Evolutionary conservation across 2,888 invertebrate genomes (phyloP), one percentile per base, ranked within the genome.

Genomic region (Dioctria rufipes): DNA sequence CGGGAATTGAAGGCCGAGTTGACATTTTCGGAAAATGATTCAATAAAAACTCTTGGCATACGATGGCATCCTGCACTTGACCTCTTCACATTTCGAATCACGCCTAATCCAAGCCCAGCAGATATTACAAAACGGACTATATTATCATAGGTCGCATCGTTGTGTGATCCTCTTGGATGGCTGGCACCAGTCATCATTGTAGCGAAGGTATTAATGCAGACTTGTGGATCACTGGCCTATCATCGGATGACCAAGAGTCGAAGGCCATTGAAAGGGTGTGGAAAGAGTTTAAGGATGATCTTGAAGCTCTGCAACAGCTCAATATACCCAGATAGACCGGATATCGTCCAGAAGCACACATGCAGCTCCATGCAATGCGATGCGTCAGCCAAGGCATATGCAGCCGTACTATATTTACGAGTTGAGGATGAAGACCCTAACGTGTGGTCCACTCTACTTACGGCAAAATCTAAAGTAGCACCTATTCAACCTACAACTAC

Each of bases 31-130:
- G 25, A 25, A 25, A 0, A 40, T n/a, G 66, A 66, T 13, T 4
- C 8, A n/a, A 66, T 66, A 2, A 66, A 66, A 66, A 66, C 66
- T 4, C 42, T 66, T 6, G 66, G 66, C n/a, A 66, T 66, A 2
- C 9, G 42, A 66, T 66, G 66, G 66, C 40, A 66, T 43, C 42
- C 42, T 3, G 43, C 66, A 40, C 13, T 4, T 43, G 66, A 66
- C 42, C 3, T 42, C 3, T 66, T 66, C 5, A 42, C 66, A 4
- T 66, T 66, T 40, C 3, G 40, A n/a, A n/a, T 66, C 42, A 13
- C 40, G 0, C 3, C 42, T 40, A 61, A 39, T 2, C 25, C 37
- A 11, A 25, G 9, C 4, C 11, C 2, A 9, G 5, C 4, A 4
- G 11, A 5, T 9, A 2, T 39, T 25, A 61, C 61, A 3, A n/a